These are phyloP conservation scores for Gibbula magus DNA, from an alignment of 2,888 invertebrate genomes.

Conservation along the genomic window DNA sequence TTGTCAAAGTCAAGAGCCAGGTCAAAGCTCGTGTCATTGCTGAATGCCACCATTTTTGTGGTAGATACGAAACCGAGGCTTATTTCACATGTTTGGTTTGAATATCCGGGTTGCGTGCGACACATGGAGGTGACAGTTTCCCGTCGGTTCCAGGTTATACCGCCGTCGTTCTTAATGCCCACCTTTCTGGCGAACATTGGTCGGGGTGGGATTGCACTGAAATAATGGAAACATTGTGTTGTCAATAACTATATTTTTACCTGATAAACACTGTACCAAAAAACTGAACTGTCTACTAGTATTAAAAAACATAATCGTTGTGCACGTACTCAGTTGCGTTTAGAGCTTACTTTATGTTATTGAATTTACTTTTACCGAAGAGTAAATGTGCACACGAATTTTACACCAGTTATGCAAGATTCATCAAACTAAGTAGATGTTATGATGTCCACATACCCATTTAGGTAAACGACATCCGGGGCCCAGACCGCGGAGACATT, in stretches of 20 bases:
- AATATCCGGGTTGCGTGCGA: constrained; percentile 12
- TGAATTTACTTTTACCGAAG: too few relatives aligned
- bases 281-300: too few relatives aligned
- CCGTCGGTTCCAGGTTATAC: constrained; percentile 34
- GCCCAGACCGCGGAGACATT: constrained; percentile 33
- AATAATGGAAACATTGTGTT: not conserved
- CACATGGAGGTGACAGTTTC: constrained; percentile 37
- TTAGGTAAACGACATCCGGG: constrained; percentile 37
- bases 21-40: constrained; percentile 30
- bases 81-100: constrained; percentile 32
- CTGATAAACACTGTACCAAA: not conserved
- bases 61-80: constrained; percentile 33
- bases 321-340: too few relatives aligned
- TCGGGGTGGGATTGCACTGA: constrained; percentile 31
- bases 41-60: constrained; percentile 27
- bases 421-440: not conserved
- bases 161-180: constrained; percentile 29
- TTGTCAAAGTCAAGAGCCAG: constrained; percentile 24
- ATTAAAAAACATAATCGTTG: too few relatives aligned
- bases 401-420: too few relatives aligned
- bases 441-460: constrained; percentile 30
- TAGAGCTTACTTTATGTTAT: too few relatives aligned
- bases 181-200: constrained; percentile 33
- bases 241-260: not conserved
- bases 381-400: too few relatives aligned